These are phyloP conservation scores for Meloe dianella DNA, from an alignment of 2,888 invertebrate genomes.

Conservation along the genomic window DNA sequence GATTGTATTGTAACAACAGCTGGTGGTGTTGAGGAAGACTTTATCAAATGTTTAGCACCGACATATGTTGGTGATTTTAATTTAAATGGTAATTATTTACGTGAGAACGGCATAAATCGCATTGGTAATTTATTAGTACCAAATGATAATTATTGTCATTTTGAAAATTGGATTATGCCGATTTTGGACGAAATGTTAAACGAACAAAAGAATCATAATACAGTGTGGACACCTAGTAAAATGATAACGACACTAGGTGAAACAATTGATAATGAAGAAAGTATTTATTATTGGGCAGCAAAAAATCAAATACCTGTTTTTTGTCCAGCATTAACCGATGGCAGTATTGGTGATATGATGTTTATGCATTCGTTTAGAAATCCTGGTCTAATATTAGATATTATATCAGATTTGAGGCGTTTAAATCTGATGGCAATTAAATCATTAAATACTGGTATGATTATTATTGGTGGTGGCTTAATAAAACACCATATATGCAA, in stretches of 20 bases:
- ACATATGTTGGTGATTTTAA: slow-evolving; percentile 93
- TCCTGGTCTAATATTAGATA: slow-evolving; percentile 92
- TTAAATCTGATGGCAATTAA: slow-evolving; percentile 94
- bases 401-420: slow-evolving; percentile 85
- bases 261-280: slow-evolving; percentile 87
- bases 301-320: slow-evolving; percentile 97
- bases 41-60: slow-evolving; percentile 96
- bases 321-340: slow-evolving; percentile 97
- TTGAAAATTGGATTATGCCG: slow-evolving; percentile 98
- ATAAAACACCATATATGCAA: slow-evolving; percentile 99
- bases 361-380: slow-evolving; percentile 95
- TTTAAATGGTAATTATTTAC: slow-evolving; percentile 77
- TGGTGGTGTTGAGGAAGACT: slow-evolving; percentile 98
- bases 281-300: slow-evolving; percentile 97
- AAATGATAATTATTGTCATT: slow-evolving; percentile 96
- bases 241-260: slow-evolving; percentile 84
- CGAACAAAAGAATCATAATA: slow-evolving; percentile 79
- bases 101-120: slow-evolving; percentile 85
- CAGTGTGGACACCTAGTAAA: slow-evolving; percentile 91
- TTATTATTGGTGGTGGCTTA: slow-evolving; percentile 94
- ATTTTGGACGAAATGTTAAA: slow-evolving; percentile 86
- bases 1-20: slow-evolving; percentile 98
- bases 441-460: slow-evolving; percentile 92
- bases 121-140: slow-evolving; percentile 94
- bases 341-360: slow-evolving; percentile 98